phyloP scores from a whole-genome alignment of 2,797 vertebrate genomes.

The Rhinoraja longicauda region DNA sequence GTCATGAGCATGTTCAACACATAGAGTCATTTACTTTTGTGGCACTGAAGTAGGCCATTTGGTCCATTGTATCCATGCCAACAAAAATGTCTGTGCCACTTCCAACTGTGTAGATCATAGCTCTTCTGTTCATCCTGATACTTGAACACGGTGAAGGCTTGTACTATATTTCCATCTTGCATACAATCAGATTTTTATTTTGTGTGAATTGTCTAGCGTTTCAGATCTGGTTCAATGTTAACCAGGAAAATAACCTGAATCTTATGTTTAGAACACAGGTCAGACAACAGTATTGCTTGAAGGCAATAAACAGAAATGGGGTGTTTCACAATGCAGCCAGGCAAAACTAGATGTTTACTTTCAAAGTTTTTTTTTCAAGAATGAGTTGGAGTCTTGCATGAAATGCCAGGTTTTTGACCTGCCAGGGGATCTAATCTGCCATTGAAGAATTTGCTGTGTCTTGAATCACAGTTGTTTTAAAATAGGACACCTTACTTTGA shows the following conservation, averaged over 20 bases:
- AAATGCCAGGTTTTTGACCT: neutral
- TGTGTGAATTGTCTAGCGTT: neutral
- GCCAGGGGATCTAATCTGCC: neutral
- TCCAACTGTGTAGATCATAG: no score
- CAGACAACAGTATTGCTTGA: neutral
- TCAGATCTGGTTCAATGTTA: neutral
- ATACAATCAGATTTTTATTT: neutral
- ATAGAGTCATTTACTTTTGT: no score
- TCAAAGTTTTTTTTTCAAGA: neutral
- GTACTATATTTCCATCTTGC: neutral
- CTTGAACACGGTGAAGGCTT: no score
- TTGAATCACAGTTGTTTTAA: neutral
- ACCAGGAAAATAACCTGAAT: neutral
- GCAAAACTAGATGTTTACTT: neutral
- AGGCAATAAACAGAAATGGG: neutral
- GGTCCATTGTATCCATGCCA: no score
- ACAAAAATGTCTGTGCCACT: no score
- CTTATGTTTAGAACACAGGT: neutral
- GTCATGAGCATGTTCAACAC: neutral
- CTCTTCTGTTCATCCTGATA: no score
- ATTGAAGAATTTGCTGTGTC: neutral
- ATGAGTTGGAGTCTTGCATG: neutral
- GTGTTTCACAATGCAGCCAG: neutral
- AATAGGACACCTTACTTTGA: neutral
- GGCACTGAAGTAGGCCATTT: no score